These are phyloP conservation scores for Anas bahamensis DNA, from an alignment of 2,797 vertebrate species.

Conservation along the genomic window DNA sequence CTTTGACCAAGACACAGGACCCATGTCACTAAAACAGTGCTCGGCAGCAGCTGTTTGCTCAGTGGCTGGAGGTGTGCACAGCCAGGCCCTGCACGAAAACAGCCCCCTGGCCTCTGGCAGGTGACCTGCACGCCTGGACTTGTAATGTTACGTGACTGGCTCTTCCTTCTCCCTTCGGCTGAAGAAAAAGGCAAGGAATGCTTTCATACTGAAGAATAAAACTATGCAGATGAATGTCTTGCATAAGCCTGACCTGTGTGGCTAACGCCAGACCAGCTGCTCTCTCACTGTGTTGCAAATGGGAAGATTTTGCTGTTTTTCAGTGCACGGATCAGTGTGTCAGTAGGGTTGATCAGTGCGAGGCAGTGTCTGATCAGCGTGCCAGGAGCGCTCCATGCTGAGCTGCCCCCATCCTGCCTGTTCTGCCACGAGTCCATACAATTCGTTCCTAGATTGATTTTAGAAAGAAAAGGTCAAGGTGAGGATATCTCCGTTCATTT, in stretches of 20 bases:
- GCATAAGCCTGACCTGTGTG: not conserved
- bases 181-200: not conserved
- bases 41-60: not conserved
- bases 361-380: not conserved
- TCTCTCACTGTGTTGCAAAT: not conserved
- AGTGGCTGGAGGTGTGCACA: not conserved
- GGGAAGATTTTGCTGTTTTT: not conserved
- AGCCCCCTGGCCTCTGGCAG: not conserved
- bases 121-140: not conserved
- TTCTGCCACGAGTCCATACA: not conserved
- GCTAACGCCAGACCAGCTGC: not conserved
- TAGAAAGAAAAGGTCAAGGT: not conserved
- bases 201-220: not conserved
- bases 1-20: not conserved
- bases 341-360: fast-evolving
- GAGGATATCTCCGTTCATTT: not conserved
- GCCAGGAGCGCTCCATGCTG: not conserved
- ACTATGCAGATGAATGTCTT: not conserved
- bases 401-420: not conserved
- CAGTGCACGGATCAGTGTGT: no score
- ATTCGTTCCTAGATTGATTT: not conserved
- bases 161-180: not conserved
- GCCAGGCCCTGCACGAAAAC: not conserved
- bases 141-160: fast-evolving
- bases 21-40: not conserved